Conservation (phyloP, 2,797 vertebrate species). For the Karalla daura region DNA sequence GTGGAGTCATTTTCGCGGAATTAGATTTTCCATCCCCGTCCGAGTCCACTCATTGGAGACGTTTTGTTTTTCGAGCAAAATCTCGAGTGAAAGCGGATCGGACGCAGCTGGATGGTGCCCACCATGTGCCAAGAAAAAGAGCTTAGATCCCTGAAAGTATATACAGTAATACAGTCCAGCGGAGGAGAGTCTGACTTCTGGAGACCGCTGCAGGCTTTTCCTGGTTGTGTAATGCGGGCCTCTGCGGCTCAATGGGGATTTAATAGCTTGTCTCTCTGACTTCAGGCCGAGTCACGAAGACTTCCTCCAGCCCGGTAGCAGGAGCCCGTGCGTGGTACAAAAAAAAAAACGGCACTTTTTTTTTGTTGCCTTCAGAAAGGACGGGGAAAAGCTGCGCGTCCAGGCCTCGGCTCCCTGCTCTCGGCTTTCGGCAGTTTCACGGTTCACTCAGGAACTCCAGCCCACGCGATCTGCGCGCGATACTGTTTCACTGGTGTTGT, state of each 20-base stretch:
- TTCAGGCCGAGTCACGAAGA: constrained; percentile 60
- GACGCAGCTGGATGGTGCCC: constrained; percentile 56
- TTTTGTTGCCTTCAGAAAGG: too few species aligned
- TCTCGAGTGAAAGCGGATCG: constrained; percentile 51
- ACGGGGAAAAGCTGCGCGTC: too few species aligned
- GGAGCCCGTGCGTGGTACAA: not conserved
- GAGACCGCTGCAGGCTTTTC: constrained; percentile 62
- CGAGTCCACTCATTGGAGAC: constrained; percentile 25
- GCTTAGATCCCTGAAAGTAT: constrained; percentile 50
- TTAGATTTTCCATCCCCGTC: constrained; percentile 24
- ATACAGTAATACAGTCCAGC: constrained; percentile 48
- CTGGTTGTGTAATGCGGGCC: constrained; percentile 64
- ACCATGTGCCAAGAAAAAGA: constrained; percentile 57
- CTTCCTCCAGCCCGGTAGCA: constrained; percentile 13
- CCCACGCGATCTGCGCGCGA: not conserved
- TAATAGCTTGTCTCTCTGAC: constrained; percentile 70
- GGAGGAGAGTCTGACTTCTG: constrained; percentile 46
- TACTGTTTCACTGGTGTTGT: not conserved
- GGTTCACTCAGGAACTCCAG: not conserved
- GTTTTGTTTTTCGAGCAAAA: constrained; percentile 36
- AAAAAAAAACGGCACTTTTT: too few species aligned
- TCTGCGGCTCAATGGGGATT: constrained; percentile 65
- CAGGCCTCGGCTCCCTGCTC: not conserved
- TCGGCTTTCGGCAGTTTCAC: not conserved
- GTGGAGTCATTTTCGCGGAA: constrained; percentile 20